phyloP scores from a whole-genome alignment of 2,113 vertebrate species.

The Catharus fuscescens region DNA sequence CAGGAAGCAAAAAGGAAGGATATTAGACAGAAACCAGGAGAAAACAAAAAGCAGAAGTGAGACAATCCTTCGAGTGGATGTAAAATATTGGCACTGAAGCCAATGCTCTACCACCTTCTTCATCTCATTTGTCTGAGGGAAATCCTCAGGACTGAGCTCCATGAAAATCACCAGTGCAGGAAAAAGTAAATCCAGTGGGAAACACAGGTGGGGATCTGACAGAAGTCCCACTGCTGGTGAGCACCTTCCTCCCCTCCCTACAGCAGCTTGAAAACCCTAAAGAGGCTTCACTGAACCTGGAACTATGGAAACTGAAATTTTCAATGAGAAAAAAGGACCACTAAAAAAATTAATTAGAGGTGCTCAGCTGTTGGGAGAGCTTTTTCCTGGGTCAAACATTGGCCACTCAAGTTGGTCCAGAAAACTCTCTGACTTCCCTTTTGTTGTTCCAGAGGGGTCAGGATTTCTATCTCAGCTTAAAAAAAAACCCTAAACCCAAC shows the following conservation, averaged over 20 bases:
- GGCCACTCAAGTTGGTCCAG: not conserved
- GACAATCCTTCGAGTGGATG: not conserved
- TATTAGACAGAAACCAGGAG: not conserved
- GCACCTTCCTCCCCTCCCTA: not conserved
- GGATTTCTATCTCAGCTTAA: not conserved
- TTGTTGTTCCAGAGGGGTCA: not conserved
- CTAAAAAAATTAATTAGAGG: accelerated
- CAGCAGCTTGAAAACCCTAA: not conserved
- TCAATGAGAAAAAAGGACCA: not conserved
- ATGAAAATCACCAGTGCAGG: not conserved
- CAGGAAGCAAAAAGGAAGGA: not conserved
- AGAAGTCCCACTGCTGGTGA: not conserved
- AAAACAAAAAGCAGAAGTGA: not conserved
- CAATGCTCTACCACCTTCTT: not conserved
- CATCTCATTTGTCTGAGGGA: not conserved
- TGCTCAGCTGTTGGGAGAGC: not conserved
- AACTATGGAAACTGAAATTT: not conserved
- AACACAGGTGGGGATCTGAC: accelerated
- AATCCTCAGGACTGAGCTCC: not conserved
- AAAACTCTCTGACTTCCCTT: not conserved
- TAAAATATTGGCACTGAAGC: not conserved
- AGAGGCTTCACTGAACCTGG: not conserved
- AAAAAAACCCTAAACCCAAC: accelerated
- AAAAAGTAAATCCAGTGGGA: not conserved
- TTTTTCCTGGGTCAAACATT: not conserved